phyloP scores from a whole-genome alignment of 2,797 vertebrate genomes.

The Tragelaphus eurycerus region DNA sequence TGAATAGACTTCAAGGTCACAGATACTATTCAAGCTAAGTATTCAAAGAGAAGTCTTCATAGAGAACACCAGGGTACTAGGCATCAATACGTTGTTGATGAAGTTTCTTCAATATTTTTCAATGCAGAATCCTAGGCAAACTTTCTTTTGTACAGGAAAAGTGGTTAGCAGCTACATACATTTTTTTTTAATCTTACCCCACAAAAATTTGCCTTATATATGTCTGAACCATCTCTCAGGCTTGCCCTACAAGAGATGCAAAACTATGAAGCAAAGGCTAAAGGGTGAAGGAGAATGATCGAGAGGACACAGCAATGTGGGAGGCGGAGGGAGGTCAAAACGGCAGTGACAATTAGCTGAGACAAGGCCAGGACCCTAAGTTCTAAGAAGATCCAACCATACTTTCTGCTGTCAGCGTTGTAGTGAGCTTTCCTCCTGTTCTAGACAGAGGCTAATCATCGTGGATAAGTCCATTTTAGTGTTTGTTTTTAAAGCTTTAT shows the following conservation, averaged over 20 bases:
- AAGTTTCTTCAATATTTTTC: not conserved
- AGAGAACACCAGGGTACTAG: not conserved
- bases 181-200: not conserved
- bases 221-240: not conserved
- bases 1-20: not conserved
- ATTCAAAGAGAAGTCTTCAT: not conserved
- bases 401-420: not conserved
- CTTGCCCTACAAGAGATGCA: not conserved
- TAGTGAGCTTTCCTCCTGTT: not conserved
- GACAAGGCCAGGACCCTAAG: not conserved
- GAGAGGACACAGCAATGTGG: rapidly evolving
- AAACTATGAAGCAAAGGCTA: not conserved
- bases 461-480: not conserved
- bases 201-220: not conserved
- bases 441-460: not conserved
- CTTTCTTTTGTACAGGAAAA: not conserved
- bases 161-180: not conserved
- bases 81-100: not conserved
- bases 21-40: not conserved
- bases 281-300: not conserved
- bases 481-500: not conserved
- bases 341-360: rapidly evolving
- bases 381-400: not conserved
- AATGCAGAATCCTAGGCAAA: not conserved
- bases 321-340: not conserved